phyloP scores from a whole-genome alignment of 1,140 invertebrate species.

The Drosophila jambulina region DNA sequence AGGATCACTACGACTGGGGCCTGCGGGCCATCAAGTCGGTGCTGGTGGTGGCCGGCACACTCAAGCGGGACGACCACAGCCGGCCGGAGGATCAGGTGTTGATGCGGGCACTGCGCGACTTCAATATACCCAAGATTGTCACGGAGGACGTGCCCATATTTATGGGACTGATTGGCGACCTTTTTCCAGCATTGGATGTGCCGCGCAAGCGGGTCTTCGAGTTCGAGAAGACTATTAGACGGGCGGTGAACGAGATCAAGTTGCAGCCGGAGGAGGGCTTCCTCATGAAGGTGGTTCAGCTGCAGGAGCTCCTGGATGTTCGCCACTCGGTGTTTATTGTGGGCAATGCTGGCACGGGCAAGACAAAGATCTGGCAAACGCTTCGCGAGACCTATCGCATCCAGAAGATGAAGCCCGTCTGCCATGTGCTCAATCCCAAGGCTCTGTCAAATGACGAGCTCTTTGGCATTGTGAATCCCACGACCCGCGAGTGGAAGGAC shows the following conservation, averaged over 20 bases:
- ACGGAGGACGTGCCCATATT: conserved; percentile 93
- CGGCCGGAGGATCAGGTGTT: conserved; percentile 90
- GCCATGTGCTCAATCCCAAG: conserved; percentile 97
- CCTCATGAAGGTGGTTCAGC: conserved; percentile 92
- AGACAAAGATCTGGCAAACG: conserved; percentile 95
- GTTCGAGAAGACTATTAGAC: conserved; percentile 91
- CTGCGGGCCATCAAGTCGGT: conserved; percentile 94
- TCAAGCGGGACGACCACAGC: conserved; percentile 86
- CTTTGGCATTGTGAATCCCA: conserved; percentile 97
- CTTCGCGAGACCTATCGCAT: conserved; percentile 91
- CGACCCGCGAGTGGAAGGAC: conserved; percentile 98
- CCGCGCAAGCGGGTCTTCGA: conserved; percentile 91
- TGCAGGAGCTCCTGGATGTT: conserved; percentile 94
- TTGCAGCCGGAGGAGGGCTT: conserved; percentile 95
- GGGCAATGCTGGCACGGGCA: conserved; percentile 94
- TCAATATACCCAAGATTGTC: conserved; percentile 95
- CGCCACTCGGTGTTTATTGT: conserved; percentile 96
- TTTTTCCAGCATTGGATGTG: conserved; percentile 93
- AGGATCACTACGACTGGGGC: conserved; percentile 96
- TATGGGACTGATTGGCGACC: conserved; percentile 93
- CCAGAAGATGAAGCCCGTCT: conserved; percentile 92
- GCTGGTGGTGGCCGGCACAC: conserved; percentile 92
- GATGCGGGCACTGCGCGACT: conserved; percentile 93
- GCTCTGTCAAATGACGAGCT: conserved; percentile 98
- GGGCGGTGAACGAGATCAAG: conserved; percentile 91